phyloP scores from a whole-genome alignment of 2,797 vertebrate genomes.

The Rhyacichthys aspro region DNA sequence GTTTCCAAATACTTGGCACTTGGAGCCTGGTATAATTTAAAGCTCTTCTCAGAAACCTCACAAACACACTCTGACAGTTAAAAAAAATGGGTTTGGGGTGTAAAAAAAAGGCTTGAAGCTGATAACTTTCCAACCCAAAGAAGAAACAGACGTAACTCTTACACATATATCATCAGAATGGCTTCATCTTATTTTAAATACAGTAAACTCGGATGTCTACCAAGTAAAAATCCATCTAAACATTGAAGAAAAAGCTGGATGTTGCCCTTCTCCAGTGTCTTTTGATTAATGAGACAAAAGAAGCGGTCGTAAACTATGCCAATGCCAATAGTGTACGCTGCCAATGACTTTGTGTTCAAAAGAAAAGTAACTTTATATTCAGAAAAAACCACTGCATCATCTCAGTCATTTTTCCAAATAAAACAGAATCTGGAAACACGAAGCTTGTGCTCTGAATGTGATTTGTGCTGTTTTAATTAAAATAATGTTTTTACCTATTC shows the following conservation, averaged over 20 bases:
- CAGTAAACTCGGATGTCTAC: not conserved
- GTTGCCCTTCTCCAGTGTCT: not conserved
- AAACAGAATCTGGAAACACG: not conserved
- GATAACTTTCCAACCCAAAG: constrained; percentile 32
- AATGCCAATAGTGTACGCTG: constrained; percentile 1
- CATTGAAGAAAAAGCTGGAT: not conserved
- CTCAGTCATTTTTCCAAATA: not conserved
- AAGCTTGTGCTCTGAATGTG: not conserved
- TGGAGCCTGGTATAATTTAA: constrained; percentile 25
- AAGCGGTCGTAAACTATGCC: not conserved
- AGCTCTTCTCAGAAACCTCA: constrained; percentile 21
- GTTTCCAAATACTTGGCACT: constrained; percentile 34
- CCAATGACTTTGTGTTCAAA: not conserved
- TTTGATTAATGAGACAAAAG: constrained; percentile 8
- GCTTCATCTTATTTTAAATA: not conserved
- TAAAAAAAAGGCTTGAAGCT: constrained; percentile 10
- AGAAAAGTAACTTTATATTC: not conserved
- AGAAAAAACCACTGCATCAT: not conserved
- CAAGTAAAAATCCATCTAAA: not conserved
- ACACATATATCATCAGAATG: constrained; percentile 16
- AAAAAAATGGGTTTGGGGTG: not conserved
- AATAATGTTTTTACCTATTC: too few relatives aligned
- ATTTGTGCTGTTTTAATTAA: not conserved
- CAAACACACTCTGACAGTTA: constrained; percentile 26
- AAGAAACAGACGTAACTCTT: not conserved